Evolutionary conservation across 2,888 invertebrate species (phyloP), one percentile per base, ranked within the genome.

Genomic region (Erebia aethiops): DNA sequence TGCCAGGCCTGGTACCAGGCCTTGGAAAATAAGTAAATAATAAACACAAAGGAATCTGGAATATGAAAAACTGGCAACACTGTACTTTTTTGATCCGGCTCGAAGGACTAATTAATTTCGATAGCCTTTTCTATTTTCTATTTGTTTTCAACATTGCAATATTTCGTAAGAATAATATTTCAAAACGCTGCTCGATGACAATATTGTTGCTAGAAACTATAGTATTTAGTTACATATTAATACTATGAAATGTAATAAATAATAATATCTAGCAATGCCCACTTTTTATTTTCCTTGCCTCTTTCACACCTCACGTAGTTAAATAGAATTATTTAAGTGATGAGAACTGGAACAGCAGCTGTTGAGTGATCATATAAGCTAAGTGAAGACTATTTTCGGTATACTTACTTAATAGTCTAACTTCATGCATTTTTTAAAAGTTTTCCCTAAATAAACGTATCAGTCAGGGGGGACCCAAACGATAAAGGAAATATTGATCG

Each of bases 1-100:
- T 98, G 98, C 85, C 96, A 96, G 82, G 95, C 96, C 49, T 97
- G 97, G 97, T 95, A 96, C 80, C 95, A 90, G 69, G 74, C 84
- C 0, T 35, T 87, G 58, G 91, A 91, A 76, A 90, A 86, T 71
- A 87, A 90, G 74, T 88, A 77, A 82, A 11, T 16, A 3, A 0
- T 52, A 3, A 2, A 8, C 10, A 21, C 26, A 13, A 5, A 10
- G 16, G 35, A 51, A 10, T 52, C 4, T 64, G 8, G 21, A 1
- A 49, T 18, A 1, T 26, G 14, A 9, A 35, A n/a, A 26, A 14
- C 26, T n/a, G 3, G 26, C 51, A 18, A 16, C 43, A 26, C 8
- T 16, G 13, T 16, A 49, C 21, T 35, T 51, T 16, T 9, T 52
- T 13, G 13, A 9, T 43, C 18, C 14, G 66, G 66, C 66, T 58